phyloP scores from a whole-genome alignment of 2,888 invertebrate genomes.

The Cheilosia variabilis region DNA sequence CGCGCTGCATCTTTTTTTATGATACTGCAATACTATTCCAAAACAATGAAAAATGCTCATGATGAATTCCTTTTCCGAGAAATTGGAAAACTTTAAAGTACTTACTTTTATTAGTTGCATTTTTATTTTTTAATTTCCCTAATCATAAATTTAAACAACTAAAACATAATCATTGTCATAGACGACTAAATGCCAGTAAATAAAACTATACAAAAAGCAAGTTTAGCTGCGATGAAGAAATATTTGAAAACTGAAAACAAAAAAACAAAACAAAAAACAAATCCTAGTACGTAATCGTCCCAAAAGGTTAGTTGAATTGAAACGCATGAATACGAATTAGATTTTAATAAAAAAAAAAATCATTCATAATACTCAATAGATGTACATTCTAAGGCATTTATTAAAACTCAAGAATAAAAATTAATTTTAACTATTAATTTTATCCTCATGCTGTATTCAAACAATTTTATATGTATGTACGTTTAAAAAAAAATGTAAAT shows the following conservation, averaged over 20 bases:
- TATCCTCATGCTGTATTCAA: constrained; percentile 1
- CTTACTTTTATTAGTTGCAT: background rate
- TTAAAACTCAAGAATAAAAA: background rate
- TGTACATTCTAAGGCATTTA: constrained; percentile 16
- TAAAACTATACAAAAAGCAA: background rate
- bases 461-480: constrained; percentile 15
- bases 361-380: constrained; percentile 47
- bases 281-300: background rate
- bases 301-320: constrained; percentile 13
- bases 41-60: no score
- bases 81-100: no score
- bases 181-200: constrained; percentile 22
- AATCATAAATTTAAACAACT: constrained; percentile 31
- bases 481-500: background rate
- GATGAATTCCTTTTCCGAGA: no score
- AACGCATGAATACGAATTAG: background rate
- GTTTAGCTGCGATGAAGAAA: background rate
- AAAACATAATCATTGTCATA: constrained; percentile 63
- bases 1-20: no score
- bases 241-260: background rate
- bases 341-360: constrained; percentile 15
- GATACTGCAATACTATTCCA: no score
- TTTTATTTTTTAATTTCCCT: background rate
- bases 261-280: background rate
- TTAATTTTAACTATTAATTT: background rate